A percentile compares a stretch with the other conserved stretches of the same genome.
These are phyloP conservation scores for Dromaius novaehollandiae DNA, from an alignment of 2,113 vertebrate species.

Conservation along the genomic window DNA sequence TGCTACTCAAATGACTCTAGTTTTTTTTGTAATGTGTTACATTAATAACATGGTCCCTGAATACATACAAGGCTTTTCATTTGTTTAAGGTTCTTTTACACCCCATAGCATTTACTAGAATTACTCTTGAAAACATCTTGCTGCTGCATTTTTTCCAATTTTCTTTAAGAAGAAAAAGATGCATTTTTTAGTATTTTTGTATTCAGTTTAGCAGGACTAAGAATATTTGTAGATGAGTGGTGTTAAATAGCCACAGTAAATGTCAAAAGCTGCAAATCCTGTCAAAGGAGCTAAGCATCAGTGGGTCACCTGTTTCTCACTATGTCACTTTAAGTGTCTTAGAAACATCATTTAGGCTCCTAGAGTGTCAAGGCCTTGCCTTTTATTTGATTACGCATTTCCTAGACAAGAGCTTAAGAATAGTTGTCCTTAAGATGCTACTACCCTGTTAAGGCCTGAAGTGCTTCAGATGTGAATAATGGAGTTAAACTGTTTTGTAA, in stretches of 20 bases:
- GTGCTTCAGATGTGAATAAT: neutral
- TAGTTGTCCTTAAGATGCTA: neutral
- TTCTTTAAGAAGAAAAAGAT: neutral
- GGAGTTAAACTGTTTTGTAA: neutral
- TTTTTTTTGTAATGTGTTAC: neutral
- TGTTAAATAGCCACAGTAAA: neutral
- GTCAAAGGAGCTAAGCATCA: neutral
- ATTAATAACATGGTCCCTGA: neutral
- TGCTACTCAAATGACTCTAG: neutral
- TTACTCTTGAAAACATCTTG: neutral
- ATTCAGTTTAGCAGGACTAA: neutral
- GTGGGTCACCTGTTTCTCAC: neutral
- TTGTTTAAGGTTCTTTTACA: neutral
- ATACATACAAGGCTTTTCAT: rapidly evolving
- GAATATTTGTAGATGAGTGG: neutral
- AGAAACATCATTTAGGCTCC: neutral
- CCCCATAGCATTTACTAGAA: rapidly evolving
- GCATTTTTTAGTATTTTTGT: neutral
- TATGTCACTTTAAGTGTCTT: neutral
- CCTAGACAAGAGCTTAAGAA: neutral
- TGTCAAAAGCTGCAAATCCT: neutral
- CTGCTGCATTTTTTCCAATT: neutral
- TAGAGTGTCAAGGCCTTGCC: neutral
- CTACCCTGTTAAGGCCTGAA: neutral
- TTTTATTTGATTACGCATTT: neutral